Base-by-base conservation (phyloP, 2,888 invertebrate species). In the Argyresthia albistria region DNA sequence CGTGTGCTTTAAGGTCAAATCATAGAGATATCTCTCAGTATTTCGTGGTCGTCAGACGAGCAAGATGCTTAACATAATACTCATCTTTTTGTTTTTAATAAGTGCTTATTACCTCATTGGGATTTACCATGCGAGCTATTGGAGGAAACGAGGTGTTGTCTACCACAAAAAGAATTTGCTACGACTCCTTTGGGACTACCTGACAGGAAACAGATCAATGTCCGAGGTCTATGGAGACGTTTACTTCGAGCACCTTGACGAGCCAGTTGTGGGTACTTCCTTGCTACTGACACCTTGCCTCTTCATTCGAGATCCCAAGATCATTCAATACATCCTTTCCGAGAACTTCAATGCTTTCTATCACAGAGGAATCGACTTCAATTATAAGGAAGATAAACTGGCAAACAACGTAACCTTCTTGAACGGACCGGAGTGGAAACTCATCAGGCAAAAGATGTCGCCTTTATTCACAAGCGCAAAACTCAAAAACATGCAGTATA, bases 401-500 rank as follows among this genome's bases (percentile, higher is more conserved):
- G 68, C 71, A 3, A 68, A 81, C 46, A 81, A 76, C 50, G 46
- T 81, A 2, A 53, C 80, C 2, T 71, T 79, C n/a, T 72, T 68
- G 25, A 67, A 73, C 36, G 65, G 83, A 16, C 67, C 66, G 9
- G 65, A 69, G 55, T 84, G 82, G 86, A 75, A 76, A 53, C 58
- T 72, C 8, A 62, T 79, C 9, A 62, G 81, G 11, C 77, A 79
- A 39, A 79, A 70, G 51, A 58, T 86, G 55, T 69, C 75, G 0
- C 77, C 82, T 0, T 60, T 76, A 0, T 83, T 84, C 55, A 79
- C 80, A 0, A 61, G 69, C 0, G 60, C 64, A 0, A 83, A 82
- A 57, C 60, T 83, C n/a, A 76, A 68, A 52, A 79, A 73, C 37
- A 76, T 84, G 76, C 80, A 70, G 55, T 71, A 70, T 48, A 72